Percentiles rank a stretch among this genome's conserved stretches.
Evolutionary conservation across 2,797 vertebrate genomes (phyloP).

Genomic region (Parauchenoglanis punctatus): DNA sequence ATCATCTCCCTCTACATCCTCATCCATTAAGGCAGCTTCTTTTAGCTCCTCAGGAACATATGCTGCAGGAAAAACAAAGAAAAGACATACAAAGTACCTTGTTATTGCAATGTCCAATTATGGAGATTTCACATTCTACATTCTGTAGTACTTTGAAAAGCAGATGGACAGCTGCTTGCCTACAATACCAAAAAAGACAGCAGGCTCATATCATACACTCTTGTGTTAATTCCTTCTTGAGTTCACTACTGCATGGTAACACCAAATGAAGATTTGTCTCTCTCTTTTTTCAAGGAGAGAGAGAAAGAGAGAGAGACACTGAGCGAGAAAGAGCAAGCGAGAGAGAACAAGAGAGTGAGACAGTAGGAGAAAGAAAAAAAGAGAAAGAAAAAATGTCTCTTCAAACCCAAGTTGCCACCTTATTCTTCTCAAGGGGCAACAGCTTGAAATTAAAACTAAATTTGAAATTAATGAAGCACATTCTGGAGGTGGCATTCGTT

Average conservation of each 20-base stretch:
- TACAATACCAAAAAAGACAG: slow-evolving; percentile 57
- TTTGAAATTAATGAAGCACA: slow-evolving; percentile 99
- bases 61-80: slow-evolving; percentile 72
- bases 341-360: slow-evolving; percentile 48
- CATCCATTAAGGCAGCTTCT: slow-evolving; percentile 90
- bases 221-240: slow-evolving; percentile 68
- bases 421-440: slow-evolving; percentile 99
- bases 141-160: slow-evolving; percentile 54
- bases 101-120: slow-evolving; percentile 54
- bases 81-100: slow-evolving; percentile 42
- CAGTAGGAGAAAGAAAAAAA: slow-evolving; percentile 59
- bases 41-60: slow-evolving; percentile 96
- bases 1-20: slow-evolving; percentile 88
- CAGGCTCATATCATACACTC: slow-evolving; percentile 63
- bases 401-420: slow-evolving; percentile 99
- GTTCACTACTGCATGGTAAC: slow-evolving; percentile 75
- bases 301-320: slow-evolving; percentile 55
- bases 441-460: slow-evolving; percentile 99
- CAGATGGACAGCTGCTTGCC: slow-evolving; percentile 48
- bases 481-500: slow-evolving; percentile 99
- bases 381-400: slow-evolving; percentile 81
- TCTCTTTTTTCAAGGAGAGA: slow-evolving; percentile 85
- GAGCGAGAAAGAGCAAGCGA: slow-evolving; percentile 65
- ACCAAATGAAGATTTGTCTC: slow-evolving; percentile 79
- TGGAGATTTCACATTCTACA: slow-evolving; percentile 52